phyloP scores from a whole-genome alignment of 2,888 invertebrate species.

The Theretra japonica region DNA sequence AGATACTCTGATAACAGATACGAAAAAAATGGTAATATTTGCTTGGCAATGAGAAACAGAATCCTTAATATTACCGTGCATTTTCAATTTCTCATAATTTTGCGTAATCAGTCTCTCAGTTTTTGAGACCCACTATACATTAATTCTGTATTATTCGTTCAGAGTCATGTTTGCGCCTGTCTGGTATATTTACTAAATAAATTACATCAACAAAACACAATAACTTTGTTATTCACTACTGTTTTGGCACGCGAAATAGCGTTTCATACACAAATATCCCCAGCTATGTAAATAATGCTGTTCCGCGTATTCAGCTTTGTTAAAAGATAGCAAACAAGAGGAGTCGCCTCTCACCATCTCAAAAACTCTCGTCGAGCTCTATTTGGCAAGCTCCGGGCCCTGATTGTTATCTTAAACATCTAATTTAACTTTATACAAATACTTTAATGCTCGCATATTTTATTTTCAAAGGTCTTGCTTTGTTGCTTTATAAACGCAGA shows the following conservation, averaged over 20 bases:
- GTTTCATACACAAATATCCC: background rate
- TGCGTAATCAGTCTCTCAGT: background rate
- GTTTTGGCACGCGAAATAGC: slow-evolving; percentile 4
- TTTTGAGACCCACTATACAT: background rate
- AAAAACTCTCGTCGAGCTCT: slow-evolving; percentile 25
- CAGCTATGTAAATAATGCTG: slow-evolving; percentile 24
- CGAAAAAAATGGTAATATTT: too few species aligned
- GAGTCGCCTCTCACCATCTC: slow-evolving; percentile 25
- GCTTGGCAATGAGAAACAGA: too few species aligned
- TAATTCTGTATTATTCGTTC: too few species aligned
- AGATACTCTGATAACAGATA: too few species aligned
- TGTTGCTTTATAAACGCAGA: too few species aligned
- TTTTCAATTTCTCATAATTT: background rate
- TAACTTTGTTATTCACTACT: background rate
- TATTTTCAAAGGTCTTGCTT: too few species aligned
- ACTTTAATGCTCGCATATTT: background rate
- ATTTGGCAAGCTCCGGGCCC: slow-evolving; percentile 24
- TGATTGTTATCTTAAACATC: slow-evolving; percentile 27
- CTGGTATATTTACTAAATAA: background rate
- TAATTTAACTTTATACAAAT: slow-evolving; percentile 26
- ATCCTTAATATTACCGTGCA: too few species aligned
- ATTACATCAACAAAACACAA: background rate
- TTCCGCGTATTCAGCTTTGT: slow-evolving; percentile 24
- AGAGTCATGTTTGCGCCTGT: background rate
- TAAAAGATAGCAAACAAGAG: slow-evolving; percentile 25